A percentile compares a stretch with the other conserved stretches of the same genome.
These are phyloP conservation scores for Lordiphosa collinella DNA, from an alignment of 1,140 invertebrate species.

Conservation along the genomic window DNA sequence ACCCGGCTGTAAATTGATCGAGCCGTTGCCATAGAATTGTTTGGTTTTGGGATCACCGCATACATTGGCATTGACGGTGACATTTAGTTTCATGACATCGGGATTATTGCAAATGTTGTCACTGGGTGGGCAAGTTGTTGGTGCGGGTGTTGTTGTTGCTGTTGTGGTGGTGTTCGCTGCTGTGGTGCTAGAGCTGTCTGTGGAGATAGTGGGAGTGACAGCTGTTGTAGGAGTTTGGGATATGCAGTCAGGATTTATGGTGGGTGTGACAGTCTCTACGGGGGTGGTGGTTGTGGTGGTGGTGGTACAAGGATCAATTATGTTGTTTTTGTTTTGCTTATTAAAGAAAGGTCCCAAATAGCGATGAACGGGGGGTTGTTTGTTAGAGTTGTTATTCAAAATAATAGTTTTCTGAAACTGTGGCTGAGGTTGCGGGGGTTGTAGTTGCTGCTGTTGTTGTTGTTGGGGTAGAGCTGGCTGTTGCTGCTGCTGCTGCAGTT, in stretches of 20 bases:
- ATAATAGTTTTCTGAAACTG: not conserved
- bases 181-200: not conserved
- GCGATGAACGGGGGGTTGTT: conserved; percentile 17
- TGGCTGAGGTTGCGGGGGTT: not conserved
- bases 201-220: no score
- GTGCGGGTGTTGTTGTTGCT: not conserved
- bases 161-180: not conserved
- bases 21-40: conserved; percentile 60
- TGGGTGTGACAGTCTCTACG: not conserved
- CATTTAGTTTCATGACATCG: conserved; percentile 54
- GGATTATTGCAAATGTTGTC: conserved; percentile 18
- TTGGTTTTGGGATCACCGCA: conserved; percentile 54
- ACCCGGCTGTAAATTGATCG: conserved; percentile 41
- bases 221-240: conserved; percentile 10
- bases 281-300: conserved; percentile 12
- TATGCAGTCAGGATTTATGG: conserved; percentile 46
- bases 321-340: conserved; percentile 14
- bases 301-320: conserved; percentile 12
- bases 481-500: conserved; percentile 10
- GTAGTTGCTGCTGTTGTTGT: not conserved
- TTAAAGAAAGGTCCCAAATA: conserved; percentile 27
- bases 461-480: not conserved
- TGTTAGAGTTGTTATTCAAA: conserved; percentile 3
- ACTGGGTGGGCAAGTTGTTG: not conserved
- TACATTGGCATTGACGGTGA: conserved; percentile 57